Percentiles rank a stretch among this genome's conserved stretches.
Evolutionary conservation across 1,140 invertebrate genomes (phyloP).

Genomic region (Paraescarpia echinospica): DNA sequence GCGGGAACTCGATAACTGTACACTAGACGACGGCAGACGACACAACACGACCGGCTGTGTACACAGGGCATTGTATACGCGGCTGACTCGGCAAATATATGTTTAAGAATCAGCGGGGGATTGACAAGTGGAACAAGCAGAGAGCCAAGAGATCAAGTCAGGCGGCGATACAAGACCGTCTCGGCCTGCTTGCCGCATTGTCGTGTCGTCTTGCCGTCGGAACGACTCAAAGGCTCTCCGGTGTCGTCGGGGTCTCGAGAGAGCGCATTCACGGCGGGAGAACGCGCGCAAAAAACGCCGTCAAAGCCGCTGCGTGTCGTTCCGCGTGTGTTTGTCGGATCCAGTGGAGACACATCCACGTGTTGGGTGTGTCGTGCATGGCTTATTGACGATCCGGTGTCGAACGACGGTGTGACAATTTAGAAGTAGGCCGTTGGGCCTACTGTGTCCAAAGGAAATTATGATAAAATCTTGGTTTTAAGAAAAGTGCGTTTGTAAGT

Average conservation of each 20-base stretch:
- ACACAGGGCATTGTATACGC: constrained; percentile 21
- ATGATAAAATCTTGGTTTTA: background rate
- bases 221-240: background rate
- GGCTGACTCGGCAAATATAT: constrained; percentile 27
- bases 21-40: constrained; percentile 19
- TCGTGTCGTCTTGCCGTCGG: background rate
- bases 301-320: background rate
- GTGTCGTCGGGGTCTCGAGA: background rate
- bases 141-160: constrained; percentile 24
- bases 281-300: background rate
- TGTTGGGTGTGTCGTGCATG: background rate
- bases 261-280: background rate
- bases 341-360: background rate
- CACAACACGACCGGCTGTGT: constrained; percentile 23
- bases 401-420: background rate
- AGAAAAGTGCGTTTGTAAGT: background rate
- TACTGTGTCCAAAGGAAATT: too few species aligned
- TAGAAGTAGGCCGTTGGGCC: background rate
- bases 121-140: constrained; percentile 28
- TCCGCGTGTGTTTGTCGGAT: background rate
- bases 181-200: background rate
- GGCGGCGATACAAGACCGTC: background rate
- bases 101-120: constrained; percentile 25
- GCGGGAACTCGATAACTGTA: constrained; percentile 8
- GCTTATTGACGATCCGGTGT: background rate